These are phyloP conservation scores for Bhutanitis thaidina DNA, from an alignment of 2,888 invertebrate genomes.

Conservation along the genomic window DNA sequence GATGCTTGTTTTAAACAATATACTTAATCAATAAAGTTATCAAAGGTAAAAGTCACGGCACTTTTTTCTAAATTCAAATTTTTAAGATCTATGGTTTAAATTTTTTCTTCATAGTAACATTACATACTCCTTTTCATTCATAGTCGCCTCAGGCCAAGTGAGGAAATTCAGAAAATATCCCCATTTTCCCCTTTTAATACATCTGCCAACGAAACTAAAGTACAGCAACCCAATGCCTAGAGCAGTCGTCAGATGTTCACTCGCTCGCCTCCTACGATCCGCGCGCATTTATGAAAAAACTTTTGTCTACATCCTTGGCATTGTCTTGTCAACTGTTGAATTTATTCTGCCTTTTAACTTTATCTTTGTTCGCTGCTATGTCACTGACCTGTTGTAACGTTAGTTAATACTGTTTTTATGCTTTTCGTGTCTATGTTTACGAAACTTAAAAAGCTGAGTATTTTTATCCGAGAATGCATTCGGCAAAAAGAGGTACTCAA, in stretches of 20 bases:
- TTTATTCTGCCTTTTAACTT: constrained; percentile 42
- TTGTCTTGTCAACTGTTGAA: constrained; percentile 54
- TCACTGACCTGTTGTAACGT: constrained; percentile 12
- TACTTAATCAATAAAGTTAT: no score
- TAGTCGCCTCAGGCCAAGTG: constrained; percentile 55
- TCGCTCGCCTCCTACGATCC: constrained; percentile 42
- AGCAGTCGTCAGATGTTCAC: constrained; percentile 71
- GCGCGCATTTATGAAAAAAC: constrained; percentile 77
- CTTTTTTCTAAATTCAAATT: background rate
- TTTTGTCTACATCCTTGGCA: constrained; percentile 64
- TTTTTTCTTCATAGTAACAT: background rate
- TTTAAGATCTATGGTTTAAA: background rate
- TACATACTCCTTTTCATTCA: constrained; percentile 29
- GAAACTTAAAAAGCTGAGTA: no score
- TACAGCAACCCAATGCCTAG: constrained; percentile 49
- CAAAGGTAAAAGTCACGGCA: no score
- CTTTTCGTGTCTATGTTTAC: background rate
- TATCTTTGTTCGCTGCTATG: constrained; percentile 23
- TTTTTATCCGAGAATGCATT: no score
- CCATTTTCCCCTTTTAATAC: constrained; percentile 70
- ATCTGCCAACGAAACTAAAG: constrained; percentile 65
- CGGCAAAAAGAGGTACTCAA: no score
- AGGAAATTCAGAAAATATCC: constrained; percentile 65
- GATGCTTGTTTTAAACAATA: no score
- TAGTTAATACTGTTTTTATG: constrained; percentile 8